Percentiles rank a stretch among this genome's conserved stretches.
These are phyloP conservation scores for Danionella cerebrum DNA, from an alignment of 2,113 vertebrate species.

Conservation along the genomic window DNA sequence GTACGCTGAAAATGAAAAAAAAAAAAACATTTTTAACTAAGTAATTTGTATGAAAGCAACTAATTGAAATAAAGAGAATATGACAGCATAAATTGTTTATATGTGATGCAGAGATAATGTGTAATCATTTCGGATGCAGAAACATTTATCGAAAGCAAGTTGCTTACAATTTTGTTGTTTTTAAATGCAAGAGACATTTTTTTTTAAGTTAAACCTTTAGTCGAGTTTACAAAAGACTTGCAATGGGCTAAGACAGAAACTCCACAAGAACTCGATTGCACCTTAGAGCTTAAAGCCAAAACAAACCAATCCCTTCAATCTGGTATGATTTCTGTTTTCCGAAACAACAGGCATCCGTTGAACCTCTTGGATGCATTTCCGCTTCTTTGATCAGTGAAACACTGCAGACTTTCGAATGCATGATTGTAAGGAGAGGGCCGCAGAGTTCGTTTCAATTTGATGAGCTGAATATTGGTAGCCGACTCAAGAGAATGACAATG, in stretches of 20 bases:
- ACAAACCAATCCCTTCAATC: background rate
- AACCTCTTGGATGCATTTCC: background rate
- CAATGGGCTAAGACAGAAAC: too few relatives aligned
- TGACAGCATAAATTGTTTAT: too few relatives aligned
- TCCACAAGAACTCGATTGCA: too few relatives aligned
- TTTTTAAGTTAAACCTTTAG: too few relatives aligned
- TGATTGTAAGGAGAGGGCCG: conserved; percentile 13
- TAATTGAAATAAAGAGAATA: background rate
- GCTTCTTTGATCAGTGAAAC: background rate
- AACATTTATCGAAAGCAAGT: too few relatives aligned
- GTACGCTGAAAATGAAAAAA: background rate
- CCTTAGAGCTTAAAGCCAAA: too few relatives aligned
- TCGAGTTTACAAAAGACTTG: too few relatives aligned
- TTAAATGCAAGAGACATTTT: too few relatives aligned
- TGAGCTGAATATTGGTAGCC: conserved; percentile 27
- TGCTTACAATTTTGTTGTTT: too few relatives aligned
- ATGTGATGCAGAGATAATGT: too few relatives aligned
- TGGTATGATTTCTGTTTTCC: conserved; percentile 5
- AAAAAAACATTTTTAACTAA: conserved; percentile 15
- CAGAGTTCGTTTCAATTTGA: conserved; percentile 25
- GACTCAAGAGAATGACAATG: too few relatives aligned
- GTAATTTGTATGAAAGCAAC: background rate
- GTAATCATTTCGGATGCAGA: too few relatives aligned
- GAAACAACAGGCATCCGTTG: conserved; percentile 18
- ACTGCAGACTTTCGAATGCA: conserved; percentile 9